Evolutionary conservation across 1,140 invertebrate species (phyloP).

Genomic region (Nixonia krombeini): DNA sequence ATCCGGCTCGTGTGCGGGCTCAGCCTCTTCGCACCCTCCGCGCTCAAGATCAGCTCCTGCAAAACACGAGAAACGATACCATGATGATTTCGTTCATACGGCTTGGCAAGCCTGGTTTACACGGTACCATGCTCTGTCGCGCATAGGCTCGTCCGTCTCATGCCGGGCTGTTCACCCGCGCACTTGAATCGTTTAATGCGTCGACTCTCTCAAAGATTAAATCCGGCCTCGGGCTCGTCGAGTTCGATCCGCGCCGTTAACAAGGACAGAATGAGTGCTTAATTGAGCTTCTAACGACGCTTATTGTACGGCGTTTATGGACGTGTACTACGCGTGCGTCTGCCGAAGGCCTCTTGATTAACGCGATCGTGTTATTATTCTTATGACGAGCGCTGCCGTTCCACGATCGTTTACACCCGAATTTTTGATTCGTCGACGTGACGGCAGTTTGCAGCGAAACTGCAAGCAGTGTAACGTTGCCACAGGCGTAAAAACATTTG

Average conservation of each 20-base stretch:
- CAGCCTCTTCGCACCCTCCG: constrained; percentile 73
- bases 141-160: too few species aligned
- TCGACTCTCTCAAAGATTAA: constrained; percentile 12
- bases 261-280: constrained; percentile 49
- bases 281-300: constrained; percentile 56
- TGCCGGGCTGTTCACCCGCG: too few species aligned
- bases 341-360: constrained; percentile 27
- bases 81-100: background rate
- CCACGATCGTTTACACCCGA: too few species aligned
- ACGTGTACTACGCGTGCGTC: constrained; percentile 16
- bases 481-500: background rate
- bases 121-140: too few species aligned
- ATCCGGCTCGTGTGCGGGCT: constrained; percentile 72
- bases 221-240: background rate
- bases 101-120: background rate
- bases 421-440: background rate
- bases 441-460: too few species aligned
- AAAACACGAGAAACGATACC: constrained; percentile 10
- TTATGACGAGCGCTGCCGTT: too few species aligned
- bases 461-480: too few species aligned
- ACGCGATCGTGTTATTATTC: constrained; percentile 49
- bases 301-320: constrained; percentile 51
- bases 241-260: constrained; percentile 21
- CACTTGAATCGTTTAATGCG: background rate
- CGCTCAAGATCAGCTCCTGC: constrained; percentile 74